Conservation (phyloP, 2,888 invertebrate genomes). For the Cephus nigrinus region DNA sequence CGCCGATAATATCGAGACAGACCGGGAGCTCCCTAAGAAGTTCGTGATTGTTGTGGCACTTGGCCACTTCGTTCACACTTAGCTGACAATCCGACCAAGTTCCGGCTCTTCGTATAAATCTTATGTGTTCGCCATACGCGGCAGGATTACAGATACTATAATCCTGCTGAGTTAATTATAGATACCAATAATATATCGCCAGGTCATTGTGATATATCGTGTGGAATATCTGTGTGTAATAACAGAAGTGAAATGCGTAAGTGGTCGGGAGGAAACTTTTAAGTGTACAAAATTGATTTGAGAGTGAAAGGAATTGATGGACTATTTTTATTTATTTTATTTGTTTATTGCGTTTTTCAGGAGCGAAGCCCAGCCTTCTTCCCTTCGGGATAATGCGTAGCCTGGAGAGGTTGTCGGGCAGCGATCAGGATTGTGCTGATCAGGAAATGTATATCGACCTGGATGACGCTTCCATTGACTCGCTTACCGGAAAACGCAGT, state of each 20-base stretch:
- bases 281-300: too few relatives aligned
- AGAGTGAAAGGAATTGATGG: background rate
- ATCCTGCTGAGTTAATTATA: background rate
- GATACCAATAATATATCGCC: background rate
- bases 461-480: constrained; percentile 65
- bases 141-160: background rate
- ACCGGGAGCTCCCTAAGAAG: background rate
- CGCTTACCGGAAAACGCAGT: constrained; percentile 63
- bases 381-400: constrained; percentile 60
- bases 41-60: background rate
- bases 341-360: background rate
- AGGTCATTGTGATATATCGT: background rate
- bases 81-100: background rate
- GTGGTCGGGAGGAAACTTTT: background rate
- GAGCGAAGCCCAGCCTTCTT: background rate
- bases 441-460: constrained; percentile 66
- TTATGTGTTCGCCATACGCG: background rate
- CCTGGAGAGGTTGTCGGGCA: constrained; percentile 63
- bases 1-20: background rate
- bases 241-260: background rate
- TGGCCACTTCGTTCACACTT: background rate
- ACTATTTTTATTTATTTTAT: background rate
- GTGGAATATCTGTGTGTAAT: background rate
- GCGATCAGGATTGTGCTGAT: constrained; percentile 64
- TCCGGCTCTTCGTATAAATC: background rate